Evolutionary conservation across 2,113 vertebrate species (phyloP), one percentile per base, ranked within the genome.

Genomic region (Gasterosteus aculeatus): DNA sequence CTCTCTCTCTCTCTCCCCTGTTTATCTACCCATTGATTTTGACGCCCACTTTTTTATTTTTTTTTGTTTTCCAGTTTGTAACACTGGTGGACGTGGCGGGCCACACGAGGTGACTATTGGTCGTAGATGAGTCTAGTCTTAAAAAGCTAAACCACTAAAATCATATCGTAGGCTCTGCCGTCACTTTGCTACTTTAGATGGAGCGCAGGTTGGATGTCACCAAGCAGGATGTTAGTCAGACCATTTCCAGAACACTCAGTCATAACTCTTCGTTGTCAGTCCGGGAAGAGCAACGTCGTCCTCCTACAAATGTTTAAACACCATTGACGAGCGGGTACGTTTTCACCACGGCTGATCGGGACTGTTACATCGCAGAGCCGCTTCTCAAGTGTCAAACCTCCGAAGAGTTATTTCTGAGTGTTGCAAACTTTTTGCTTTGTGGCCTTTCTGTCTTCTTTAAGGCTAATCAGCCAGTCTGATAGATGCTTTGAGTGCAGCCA

Each of bases 21-120:
- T 15, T 10, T 41, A 1, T 9, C 38, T 54, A 35, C 69, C 47
- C 81, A 38, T 73, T 59, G 47, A 72, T 74, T 69, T 26, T 90
- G 75, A 86, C 59, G 1, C 51, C 66, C 31, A 56, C 2, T 33
- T 71, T 35, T 65, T 49, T 47, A 35, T 35, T 80, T 75, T 71
- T 33, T 85, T 86, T 72, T 87, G 71, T 90, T 86, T 92, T 90
- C 72, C 89, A 93, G 92, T 91, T 83, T 86, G 78, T 92, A 72
- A 82, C 88, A 80, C 77, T 86, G 83, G 83, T 87, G 89, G 89
- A 91, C 9, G 72, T 42, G 72, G 85, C 70, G 85, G 79, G 85
- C 85, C 87, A 82, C 58, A 67, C 63, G 87, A 93, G 92, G 92
- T 93, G 92, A 93, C 86, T 93, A 92, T 91, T 83, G 83, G 90